Percentiles rank a stretch among this genome's conserved stretches.
phyloP scores from a whole-genome alignment of 2,797 vertebrate species.

The Gobionotothen gibberifrons region DNA sequence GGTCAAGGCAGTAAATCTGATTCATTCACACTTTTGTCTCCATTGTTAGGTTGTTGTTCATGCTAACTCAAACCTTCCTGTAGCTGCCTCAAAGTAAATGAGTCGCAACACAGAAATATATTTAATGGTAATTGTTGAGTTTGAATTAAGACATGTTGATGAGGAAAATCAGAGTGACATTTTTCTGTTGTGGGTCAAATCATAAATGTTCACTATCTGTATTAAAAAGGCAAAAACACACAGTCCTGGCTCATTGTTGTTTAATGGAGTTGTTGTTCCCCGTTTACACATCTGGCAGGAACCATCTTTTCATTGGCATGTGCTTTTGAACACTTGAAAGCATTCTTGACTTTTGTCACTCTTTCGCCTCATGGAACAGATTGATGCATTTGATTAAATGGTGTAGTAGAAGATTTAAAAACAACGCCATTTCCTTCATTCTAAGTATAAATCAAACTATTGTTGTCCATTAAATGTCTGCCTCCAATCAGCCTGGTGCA shows the following conservation, averaged over 20 bases:
- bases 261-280: not conserved
- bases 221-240: constrained; percentile 23
- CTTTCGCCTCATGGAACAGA: not conserved
- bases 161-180: not conserved
- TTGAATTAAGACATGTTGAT: not conserved
- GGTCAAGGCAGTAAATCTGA: constrained; percentile 30
- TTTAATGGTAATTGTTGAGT: not conserved
- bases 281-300: not conserved
- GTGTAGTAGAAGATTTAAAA: not conserved
- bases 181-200: not conserved
- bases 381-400: not conserved
- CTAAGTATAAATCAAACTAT: not conserved
- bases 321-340: constrained; percentile 1
- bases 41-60: constrained; percentile 18
- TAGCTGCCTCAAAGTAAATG: constrained; percentile 25
- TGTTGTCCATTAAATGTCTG: not conserved
- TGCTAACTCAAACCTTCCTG: constrained; percentile 26
- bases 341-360: not conserved
- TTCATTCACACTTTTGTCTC: constrained; percentile 29
- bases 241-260: not conserved
- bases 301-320: not conserved
- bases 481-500: not conserved
- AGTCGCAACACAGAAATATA: constrained; percentile 1
- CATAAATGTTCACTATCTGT: constrained; percentile 16
- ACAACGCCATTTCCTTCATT: not conserved